Evolutionary conservation across 1,140 invertebrate genomes (phyloP).

Genomic region (Amphibalanus amphitrite): DNA sequence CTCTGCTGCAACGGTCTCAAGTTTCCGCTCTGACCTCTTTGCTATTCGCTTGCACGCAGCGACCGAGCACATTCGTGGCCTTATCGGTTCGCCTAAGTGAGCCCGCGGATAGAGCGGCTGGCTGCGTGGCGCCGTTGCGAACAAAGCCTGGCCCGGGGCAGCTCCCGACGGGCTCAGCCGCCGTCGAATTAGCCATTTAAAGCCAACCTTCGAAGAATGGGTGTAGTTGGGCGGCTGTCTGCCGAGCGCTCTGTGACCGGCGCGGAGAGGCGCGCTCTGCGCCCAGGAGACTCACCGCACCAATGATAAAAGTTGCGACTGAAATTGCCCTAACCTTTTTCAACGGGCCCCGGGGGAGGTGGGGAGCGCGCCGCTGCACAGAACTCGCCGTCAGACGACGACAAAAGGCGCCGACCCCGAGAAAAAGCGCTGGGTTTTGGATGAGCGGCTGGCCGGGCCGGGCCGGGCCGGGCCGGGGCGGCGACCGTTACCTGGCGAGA

Average conservation of each 20-base stretch:
- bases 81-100: background rate
- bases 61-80: background rate
- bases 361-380: background rate
- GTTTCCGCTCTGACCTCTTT: background rate
- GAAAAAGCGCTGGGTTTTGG: background rate
- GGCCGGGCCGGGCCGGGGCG: too few species aligned
- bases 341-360: background rate
- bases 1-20: too few species aligned
- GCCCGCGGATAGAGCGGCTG: background rate
- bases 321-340: slow-evolving; percentile 1
- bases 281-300: background rate
- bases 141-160: background rate
- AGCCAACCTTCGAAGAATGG: background rate
- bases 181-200: background rate
- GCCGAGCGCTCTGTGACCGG: background rate
- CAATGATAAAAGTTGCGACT: slow-evolving; percentile 1
- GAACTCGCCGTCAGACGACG: too few species aligned
- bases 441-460: background rate
- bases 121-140: background rate
- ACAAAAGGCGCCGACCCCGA: background rate
- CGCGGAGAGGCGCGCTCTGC: background rate
- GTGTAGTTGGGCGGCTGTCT: background rate
- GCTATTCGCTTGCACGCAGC: background rate
- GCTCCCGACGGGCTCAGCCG: background rate
- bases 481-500: background rate